Evolutionary conservation across 2,888 invertebrate genomes (phyloP).

Genomic region (Drosophila setosimentum): DNA sequence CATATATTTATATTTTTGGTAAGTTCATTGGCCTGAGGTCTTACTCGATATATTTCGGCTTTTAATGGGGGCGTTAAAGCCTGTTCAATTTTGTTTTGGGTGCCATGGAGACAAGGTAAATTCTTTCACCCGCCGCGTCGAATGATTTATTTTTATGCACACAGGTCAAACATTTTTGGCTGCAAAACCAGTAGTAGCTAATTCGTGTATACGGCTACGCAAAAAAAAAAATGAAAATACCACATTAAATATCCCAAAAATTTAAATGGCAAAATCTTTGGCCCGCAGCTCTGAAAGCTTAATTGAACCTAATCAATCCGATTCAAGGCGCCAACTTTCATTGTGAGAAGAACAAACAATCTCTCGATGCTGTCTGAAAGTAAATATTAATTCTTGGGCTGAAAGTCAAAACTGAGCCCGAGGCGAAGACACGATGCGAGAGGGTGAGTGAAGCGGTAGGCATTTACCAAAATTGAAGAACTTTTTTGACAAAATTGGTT

Average conservation of each 20-base stretch:
- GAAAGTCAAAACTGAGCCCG: slow-evolving; percentile 1
- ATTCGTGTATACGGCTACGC: slow-evolving; percentile 4
- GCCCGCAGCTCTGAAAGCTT: slow-evolving; percentile 53
- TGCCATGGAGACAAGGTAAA: slow-evolving; percentile 24
- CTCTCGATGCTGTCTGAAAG: slow-evolving; percentile 33
- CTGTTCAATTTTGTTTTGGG: slow-evolving; percentile 19
- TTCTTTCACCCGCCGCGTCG: slow-evolving; percentile 65
- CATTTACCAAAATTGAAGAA: slow-evolving; percentile 12
- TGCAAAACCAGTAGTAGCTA: slow-evolving; percentile 63
- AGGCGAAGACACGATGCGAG: background rate
- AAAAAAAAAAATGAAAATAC: slow-evolving; percentile 33
- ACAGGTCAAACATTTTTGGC: slow-evolving; percentile 25
- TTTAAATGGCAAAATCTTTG: slow-evolving; percentile 42
- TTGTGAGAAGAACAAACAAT: slow-evolving; percentile 65
- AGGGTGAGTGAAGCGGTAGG: background rate
- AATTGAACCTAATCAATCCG: slow-evolving; percentile 42
- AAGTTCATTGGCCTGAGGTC: slow-evolving; percentile 29
- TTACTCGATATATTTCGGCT: slow-evolving; percentile 1
- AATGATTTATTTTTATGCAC: slow-evolving; percentile 51
- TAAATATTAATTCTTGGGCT: slow-evolving; percentile 41
- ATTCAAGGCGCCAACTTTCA: slow-evolving; percentile 48
- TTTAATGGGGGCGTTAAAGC: slow-evolving; percentile 2
- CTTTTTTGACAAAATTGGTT: slow-evolving; percentile 33
- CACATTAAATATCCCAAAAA: slow-evolving; percentile 53
- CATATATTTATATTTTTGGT: background rate